These are phyloP conservation scores for Myripristis murdjan DNA, from an alignment of 2,797 vertebrate genomes.

Conservation along the genomic window DNA sequence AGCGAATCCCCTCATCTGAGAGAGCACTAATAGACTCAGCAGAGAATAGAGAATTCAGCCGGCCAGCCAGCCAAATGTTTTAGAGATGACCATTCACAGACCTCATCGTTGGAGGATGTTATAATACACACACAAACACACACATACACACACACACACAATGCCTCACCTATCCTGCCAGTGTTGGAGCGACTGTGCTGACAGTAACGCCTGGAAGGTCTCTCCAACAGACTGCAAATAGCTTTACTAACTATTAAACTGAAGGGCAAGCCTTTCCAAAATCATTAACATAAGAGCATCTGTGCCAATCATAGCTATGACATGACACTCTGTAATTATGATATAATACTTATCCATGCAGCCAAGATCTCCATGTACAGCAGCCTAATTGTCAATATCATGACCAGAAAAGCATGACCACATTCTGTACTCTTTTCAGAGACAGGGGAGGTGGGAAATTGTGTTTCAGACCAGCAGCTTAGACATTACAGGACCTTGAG, in stretches of 20 bases:
- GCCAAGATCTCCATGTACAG: slow-evolving; percentile 52
- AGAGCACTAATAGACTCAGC: neutral
- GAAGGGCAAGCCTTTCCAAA: slow-evolving; percentile 34
- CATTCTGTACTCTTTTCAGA: slow-evolving; percentile 43
- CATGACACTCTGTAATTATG: slow-evolving; percentile 56
- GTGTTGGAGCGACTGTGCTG: slow-evolving; percentile 37
- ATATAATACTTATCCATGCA: slow-evolving; percentile 32
- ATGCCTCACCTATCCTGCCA: slow-evolving; percentile 13
- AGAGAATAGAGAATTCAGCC: slow-evolving; percentile 14
- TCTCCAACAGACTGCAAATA: slow-evolving; percentile 64
- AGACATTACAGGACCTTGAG: slow-evolving; percentile 24
- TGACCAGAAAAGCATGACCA: slow-evolving; percentile 34
- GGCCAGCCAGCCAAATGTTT: slow-evolving; percentile 23
- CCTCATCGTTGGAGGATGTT: neutral
- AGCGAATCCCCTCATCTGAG: slow-evolving; percentile 22
- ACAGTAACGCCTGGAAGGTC: slow-evolving; percentile 35
- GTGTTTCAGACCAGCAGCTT: slow-evolving; percentile 4
- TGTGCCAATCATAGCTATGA: slow-evolving; percentile 42
- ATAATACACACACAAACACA: neutral
- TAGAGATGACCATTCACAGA: slow-evolving; percentile 22
- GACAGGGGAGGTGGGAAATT: slow-evolving; percentile 55
- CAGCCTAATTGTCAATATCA: slow-evolving; percentile 56
- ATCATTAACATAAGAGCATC: slow-evolving; percentile 49
- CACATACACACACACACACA: neutral
- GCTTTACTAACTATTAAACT: slow-evolving; percentile 58